A percentile compares a stretch with the other conserved stretches of the same genome.
phyloP scores from a whole-genome alignment of 2,888 invertebrate genomes.

The Drosophila pegasa region DNA sequence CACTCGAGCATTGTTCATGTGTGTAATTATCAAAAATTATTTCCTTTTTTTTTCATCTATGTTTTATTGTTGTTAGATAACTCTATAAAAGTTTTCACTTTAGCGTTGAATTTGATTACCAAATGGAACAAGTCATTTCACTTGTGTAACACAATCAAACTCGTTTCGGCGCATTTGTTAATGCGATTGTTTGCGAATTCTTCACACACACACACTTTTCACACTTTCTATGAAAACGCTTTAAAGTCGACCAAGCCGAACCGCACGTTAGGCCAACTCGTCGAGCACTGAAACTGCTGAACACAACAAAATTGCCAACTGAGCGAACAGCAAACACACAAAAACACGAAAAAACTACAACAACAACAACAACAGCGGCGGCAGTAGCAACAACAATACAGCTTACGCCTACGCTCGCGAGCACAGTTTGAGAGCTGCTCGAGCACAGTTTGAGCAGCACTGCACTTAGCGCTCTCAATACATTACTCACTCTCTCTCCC shows the following conservation, averaged over 20 bases:
- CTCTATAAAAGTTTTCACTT: conserved; percentile 25
- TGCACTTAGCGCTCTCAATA: not conserved
- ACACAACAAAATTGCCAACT: conserved; percentile 47
- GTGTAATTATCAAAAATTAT: not conserved
- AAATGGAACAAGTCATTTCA: conserved; percentile 50
- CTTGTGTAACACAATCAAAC: conserved; percentile 61
- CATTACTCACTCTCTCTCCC: conserved; percentile 3
- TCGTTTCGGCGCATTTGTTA: conserved; percentile 36
- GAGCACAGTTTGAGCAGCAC: conserved; percentile 47
- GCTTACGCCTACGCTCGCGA: conserved; percentile 45
- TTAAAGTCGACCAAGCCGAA: conserved; percentile 47
- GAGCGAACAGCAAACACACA: conserved; percentile 35
- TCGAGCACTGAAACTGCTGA: conserved; percentile 55
- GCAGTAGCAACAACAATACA: conserved; percentile 27
- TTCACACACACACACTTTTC: conserved; percentile 72
- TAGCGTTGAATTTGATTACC: conserved; percentile 59
- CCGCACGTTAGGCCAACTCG: conserved; percentile 63
- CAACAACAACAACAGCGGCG: conserved; percentile 28
- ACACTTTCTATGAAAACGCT: conserved; percentile 57
- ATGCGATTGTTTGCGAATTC: conserved; percentile 59
- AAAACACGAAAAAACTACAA: conserved; percentile 39
- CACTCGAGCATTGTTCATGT: not conserved
- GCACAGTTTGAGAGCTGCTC: conserved; percentile 28
- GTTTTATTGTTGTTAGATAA: conserved; percentile 15
- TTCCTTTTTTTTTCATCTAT: not conserved